Base-by-base conservation (phyloP, 2,888 invertebrate genomes). In the Pyrgus malvae region DNA sequence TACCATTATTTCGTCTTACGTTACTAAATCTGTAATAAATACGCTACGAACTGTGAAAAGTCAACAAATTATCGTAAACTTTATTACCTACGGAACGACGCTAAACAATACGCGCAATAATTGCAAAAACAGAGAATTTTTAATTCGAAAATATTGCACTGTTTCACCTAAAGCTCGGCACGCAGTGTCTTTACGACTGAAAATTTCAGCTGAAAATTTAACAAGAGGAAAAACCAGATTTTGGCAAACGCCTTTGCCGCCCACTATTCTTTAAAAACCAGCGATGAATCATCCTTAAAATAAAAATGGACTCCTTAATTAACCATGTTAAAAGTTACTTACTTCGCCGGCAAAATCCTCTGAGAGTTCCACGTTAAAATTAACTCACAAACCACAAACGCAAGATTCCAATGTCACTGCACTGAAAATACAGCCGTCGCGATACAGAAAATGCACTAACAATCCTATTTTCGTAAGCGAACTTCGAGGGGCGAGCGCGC, bases 391-490 rank as follows among this genome's bases (percentile, higher is more conserved):
- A 60, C 44, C 50, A 48, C 58, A 27, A 58, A 31, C 42, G 33
- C 21, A 38, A 46, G 23, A 53, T 50, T 27, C 45, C 40, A 51
- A 53, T 42, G 57, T 49, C 55, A 60, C 57, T 56, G 40, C 53
- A 54, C 53, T 54, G 53, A 46, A 54, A 45, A 53, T 38, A 38
- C 40, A 54, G 45, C 29, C 37, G 53, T 16, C 45, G 46, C 12
- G 21, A 4, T 40, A 27, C 21, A 42, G 33, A 45, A 38, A 54
- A 54, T 48, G 48, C 59, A 58, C 59, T 56, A 33, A 55, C 70
- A 71, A 65, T 74, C 79, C 75, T 83, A 83, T 82, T 81, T 79
- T 81, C 83, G 83, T 79, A 75, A 69, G 63, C 70, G 65, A 68
- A 70, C 66, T 70, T 69, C 49, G 38, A 57, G 61, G 60, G 63